Evolutionary conservation across 2,888 invertebrate genomes (phyloP).

Genomic region (Chloroclysta siterata): DNA sequence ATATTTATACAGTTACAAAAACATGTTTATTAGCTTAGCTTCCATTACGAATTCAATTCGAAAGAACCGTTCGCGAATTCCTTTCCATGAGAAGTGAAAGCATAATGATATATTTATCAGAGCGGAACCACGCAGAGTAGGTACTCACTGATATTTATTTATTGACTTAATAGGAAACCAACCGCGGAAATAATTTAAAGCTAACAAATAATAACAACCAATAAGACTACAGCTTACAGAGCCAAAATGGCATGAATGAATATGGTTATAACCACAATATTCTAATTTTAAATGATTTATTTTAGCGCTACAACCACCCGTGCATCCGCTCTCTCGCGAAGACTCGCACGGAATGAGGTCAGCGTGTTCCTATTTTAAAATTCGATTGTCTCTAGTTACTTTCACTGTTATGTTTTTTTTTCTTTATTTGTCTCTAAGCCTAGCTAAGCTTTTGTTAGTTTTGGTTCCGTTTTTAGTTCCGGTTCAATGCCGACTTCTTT

Average conservation of each 20-base stretch:
- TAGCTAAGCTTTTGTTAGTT: conserved; percentile 40
- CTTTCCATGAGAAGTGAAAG: conserved; percentile 74
- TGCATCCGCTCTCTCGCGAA: conserved; percentile 66
- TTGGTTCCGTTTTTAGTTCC: conserved; percentile 52
- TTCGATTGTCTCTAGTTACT: conserved; percentile 70
- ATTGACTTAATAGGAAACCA: conserved; percentile 9
- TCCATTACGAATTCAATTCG: conserved; percentile 28
- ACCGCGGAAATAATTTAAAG: conserved; percentile 1
- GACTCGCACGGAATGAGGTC: conserved; percentile 75
- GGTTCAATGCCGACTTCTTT: conserved; percentile 44
- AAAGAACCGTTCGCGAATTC: conserved; percentile 62
- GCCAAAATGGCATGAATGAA: conserved; percentile 45
- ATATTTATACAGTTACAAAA: conserved; percentile 52
- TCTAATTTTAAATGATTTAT: conserved; percentile 69
- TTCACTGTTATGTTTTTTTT: conserved; percentile 60
- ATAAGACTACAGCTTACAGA: neutral
- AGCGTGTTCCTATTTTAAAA: conserved; percentile 78
- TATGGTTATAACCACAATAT: conserved; percentile 45
- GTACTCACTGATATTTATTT: conserved; percentile 38
- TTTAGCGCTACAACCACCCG: conserved; percentile 59
- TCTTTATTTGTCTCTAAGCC: conserved; percentile 30
- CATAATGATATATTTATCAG: conserved; percentile 72
- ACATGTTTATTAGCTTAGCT: conserved; percentile 48
- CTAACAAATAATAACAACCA: neutral
- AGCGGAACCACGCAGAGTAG: conserved; percentile 58